phyloP scores from a whole-genome alignment of 2,797 vertebrate genomes.

The Glyptemys insculpta region DNA sequence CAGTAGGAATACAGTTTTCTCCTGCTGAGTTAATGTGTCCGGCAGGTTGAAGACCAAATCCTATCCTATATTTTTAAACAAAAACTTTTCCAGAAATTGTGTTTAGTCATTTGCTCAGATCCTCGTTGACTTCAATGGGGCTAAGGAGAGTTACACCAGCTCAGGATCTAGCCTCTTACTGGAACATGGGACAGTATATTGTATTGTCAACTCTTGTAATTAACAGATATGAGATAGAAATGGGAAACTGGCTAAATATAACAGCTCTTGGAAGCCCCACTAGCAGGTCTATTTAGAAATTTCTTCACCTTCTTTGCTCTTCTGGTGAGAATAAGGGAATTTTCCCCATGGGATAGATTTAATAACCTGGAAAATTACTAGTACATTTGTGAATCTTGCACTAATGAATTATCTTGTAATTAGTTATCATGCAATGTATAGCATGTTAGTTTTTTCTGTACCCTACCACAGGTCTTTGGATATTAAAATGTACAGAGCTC shows the following conservation, averaged over 20 bases:
- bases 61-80: background rate
- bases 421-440: too few relatives aligned
- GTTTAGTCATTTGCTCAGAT: background rate
- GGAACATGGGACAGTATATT: background rate
- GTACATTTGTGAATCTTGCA: slow-evolving; percentile 55
- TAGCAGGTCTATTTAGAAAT: slow-evolving; percentile 30
- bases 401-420: slow-evolving; percentile 61
- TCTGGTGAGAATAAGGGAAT: slow-evolving; percentile 51
- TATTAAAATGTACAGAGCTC: background rate
- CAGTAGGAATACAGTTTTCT: fast-evolving
- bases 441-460: background rate
- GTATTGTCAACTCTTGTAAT: slow-evolving; percentile 34
- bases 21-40: background rate
- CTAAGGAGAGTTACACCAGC: background rate
- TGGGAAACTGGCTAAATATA: slow-evolving; percentile 59
- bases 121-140: background rate
- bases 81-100: background rate
- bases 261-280: slow-evolving; percentile 2
- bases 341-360: slow-evolving; percentile 32
- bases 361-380: slow-evolving; percentile 47
- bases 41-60: background rate
- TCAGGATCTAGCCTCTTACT: background rate
- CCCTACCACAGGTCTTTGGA: background rate
- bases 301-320: slow-evolving; percentile 21
- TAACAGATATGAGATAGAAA: background rate